Base-by-base conservation (phyloP, 2,113 vertebrate genomes). In the Capricornis sumatraensis region DNA sequence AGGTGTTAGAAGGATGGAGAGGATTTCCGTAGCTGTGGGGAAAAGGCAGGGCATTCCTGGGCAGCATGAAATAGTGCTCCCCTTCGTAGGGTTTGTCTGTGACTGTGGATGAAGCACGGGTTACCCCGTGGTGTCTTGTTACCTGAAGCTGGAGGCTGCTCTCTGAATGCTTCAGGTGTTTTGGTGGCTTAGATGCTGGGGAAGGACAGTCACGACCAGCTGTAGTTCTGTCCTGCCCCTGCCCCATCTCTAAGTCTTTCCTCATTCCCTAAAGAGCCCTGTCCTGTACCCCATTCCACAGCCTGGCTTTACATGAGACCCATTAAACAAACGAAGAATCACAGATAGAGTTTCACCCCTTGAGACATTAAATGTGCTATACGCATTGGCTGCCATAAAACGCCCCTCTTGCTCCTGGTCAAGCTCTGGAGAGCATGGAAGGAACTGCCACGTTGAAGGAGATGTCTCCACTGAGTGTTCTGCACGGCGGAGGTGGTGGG, bases 401-500 rank as follows among this genome's bases (percentile, higher is more conserved):
- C 3, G 6, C 25, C 43, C 4, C 8, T 40, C 40, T 40, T 40
- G 40, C 43, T 57, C 86, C 23, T 28, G 21, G 81, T 36, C 25
- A 55, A 52, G 52, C 15, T 2, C 2, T 2, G 52, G 53, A 74
- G 27, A 13, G 12, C 36, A 21, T 1, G 30, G 60, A 57, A 43
- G 30, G 36, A 47, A 17, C 16, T 4, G 4, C 45, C 33, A 15
- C 36, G 25, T 16, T 12, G 28, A 7, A 5, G 15, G 43, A 40
- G 7, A 27, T 30, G 11, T 33, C 28, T n/a, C 50, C n/a, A 9
- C 5, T 23, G 74, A 71, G 28, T 14, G 21, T 33, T 9, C 40
- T 53, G 58, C 71, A 1, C 0, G 5, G 45, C 1, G 3, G 16
- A 19, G 8, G 21, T 6, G 7, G 33, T 7, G 12, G 40, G 40